phyloP scores from a whole-genome alignment of 2,888 invertebrate genomes.

The Dendrolimus houi region DNA sequence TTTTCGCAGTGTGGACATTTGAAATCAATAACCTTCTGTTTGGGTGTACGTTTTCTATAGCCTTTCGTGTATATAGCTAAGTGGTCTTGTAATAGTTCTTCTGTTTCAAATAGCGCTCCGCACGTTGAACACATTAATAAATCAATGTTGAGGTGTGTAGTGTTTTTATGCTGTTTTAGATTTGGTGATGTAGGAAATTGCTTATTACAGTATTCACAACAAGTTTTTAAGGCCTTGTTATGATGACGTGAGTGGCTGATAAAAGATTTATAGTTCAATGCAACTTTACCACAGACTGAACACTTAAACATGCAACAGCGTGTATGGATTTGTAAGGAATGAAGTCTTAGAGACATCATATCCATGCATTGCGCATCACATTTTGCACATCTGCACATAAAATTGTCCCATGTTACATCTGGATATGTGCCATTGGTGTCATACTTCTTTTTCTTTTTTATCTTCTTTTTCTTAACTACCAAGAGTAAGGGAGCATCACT shows the following conservation, averaged over 20 bases:
- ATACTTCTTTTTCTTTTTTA: constrained; percentile 26
- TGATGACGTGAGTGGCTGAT: constrained; percentile 52
- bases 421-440: constrained; percentile 11
- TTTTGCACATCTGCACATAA: constrained; percentile 51
- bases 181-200: constrained; percentile 30
- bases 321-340: constrained; percentile 54
- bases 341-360: constrained; percentile 46
- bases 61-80: constrained; percentile 38
- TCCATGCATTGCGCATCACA: constrained; percentile 62
- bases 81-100: constrained; percentile 50
- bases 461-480: constrained; percentile 34
- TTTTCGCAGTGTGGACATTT: constrained; percentile 57
- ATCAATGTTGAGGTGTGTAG: constrained; percentile 26
- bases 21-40: constrained; percentile 30
- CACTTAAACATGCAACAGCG: constrained; percentile 58
- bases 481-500: constrained; percentile 46
- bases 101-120: constrained; percentile 41
- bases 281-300: constrained; percentile 47
- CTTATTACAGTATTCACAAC: constrained; percentile 58
- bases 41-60: constrained; percentile 27
- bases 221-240: constrained; percentile 44
- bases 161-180: constrained; percentile 42
- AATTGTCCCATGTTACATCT: constrained; percentile 49
- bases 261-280: constrained; percentile 41
- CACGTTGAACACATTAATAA: constrained; percentile 45